A percentile compares a stretch with the other conserved stretches of the same genome.
Conservation (phyloP, 2,888 invertebrate genomes). For the Eupithecia tripunctaria region DNA sequence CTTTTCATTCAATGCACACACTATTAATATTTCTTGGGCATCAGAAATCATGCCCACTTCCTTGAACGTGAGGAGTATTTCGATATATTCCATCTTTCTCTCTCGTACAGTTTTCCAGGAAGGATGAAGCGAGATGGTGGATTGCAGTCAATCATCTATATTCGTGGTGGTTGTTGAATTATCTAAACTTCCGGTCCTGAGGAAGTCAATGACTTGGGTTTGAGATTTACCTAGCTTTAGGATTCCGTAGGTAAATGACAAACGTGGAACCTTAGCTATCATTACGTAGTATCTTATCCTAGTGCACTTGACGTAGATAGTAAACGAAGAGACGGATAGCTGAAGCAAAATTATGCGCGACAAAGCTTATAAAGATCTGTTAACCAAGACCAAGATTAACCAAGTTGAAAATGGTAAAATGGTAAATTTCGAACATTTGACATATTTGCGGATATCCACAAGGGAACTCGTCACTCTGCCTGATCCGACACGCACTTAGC, state of each 20-base stretch:
- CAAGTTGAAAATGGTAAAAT: neutral
- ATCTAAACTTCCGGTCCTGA: conserved; percentile 74
- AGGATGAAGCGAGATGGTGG: conserved; percentile 54
- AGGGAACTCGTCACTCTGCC: conserved; percentile 2
- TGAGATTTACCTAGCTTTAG: conserved; percentile 30
- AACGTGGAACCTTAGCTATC: neutral
- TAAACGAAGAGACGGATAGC: neutral
- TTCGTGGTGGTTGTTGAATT: conserved; percentile 81
- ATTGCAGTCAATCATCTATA: conserved; percentile 79
- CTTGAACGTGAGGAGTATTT: conserved; percentile 80
- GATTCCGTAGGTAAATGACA: neutral
- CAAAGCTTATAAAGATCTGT: neutral
- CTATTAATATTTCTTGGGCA: conserved; percentile 79
- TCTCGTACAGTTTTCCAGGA: conserved; percentile 34
- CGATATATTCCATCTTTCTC: conserved; percentile 57
- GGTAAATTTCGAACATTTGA: neutral
- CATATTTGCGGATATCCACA: conserved; percentile 26
- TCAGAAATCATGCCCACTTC: conserved; percentile 79
- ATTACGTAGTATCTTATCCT: neutral
- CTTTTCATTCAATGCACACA: conserved; percentile 51
- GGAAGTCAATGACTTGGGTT: conserved; percentile 68
- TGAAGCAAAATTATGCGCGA: neutral
- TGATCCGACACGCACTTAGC: conserved; percentile 14
- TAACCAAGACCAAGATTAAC: too few species aligned
- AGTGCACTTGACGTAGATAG: neutral